A percentile compares a stretch with the other conserved stretches of the same genome.
These are phyloP conservation scores for Hecatera dysodea DNA, from an alignment of 2,888 invertebrate genomes.

Conservation along the genomic window DNA sequence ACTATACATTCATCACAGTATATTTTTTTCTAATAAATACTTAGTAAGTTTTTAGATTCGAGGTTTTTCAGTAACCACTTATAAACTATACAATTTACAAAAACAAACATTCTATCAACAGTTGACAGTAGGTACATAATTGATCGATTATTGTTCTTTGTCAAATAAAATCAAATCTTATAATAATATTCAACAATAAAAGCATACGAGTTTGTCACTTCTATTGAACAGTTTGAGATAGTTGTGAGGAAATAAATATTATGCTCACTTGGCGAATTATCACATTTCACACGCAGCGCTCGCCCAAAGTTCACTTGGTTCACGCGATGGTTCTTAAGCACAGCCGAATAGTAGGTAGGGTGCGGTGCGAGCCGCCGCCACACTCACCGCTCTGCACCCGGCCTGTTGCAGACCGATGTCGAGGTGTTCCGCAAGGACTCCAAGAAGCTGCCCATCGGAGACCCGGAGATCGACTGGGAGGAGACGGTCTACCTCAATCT, in stretches of 20 bases:
- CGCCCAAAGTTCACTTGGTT: constrained; percentile 55
- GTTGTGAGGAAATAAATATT: constrained; percentile 63
- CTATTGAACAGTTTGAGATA: constrained; percentile 72
- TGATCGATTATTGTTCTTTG: constrained; percentile 80
- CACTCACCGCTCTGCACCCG: constrained; percentile 61
- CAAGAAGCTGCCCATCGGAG: constrained; percentile 98
- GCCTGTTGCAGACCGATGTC: constrained; percentile 94
- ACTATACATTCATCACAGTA: constrained; percentile 84
- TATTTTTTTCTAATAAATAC: constrained; percentile 85
- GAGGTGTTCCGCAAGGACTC: constrained; percentile 99
- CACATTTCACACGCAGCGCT: constrained; percentile 65
- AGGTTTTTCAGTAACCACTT: constrained; percentile 85
- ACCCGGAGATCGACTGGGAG: constrained; percentile 99
- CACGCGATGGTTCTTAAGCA: constrained; percentile 59
- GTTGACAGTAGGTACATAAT: constrained; percentile 76
- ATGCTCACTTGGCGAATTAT: constrained; percentile 73
- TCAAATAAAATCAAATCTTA: constrained; percentile 78
- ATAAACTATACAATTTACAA: constrained; percentile 87
- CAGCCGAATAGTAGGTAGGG: constrained; percentile 57
- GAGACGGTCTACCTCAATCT: constrained; percentile 99
- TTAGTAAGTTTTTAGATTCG: constrained; percentile 80
- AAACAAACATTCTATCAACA: constrained; percentile 83
- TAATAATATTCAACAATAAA: constrained; percentile 83
- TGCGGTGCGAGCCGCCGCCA: constrained; percentile 42
- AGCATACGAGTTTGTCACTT: constrained; percentile 78